Evolutionary conservation across 2,888 invertebrate genomes (phyloP), one percentile per base, ranked within the genome.

Genomic region (Stramonita haemastoma): DNA sequence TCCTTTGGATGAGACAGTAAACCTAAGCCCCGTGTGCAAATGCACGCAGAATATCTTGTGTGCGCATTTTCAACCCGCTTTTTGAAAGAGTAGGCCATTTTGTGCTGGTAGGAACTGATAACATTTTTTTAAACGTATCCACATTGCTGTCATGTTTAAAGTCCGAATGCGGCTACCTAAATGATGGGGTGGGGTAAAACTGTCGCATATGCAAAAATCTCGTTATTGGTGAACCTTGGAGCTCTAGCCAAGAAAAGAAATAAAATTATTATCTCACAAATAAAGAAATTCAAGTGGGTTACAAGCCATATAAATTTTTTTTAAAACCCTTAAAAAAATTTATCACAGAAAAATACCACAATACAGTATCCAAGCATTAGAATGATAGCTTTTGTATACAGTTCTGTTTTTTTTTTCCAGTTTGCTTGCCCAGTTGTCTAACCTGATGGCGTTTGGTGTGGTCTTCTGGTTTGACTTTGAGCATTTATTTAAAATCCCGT

Each of bases 401-500:
- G 8, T 79, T 79, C 15, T 79, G 11, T 19, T 83, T 56, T 89
- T 84, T 90, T 83, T 29, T 95, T 95, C 89, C 95, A 96, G 96
- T 92, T 91, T 96, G 86, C 95, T 96, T 92, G 96, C 96, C 56
- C 96, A 96, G 93, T 92, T 95, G 32, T 96, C 96, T n/a, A 96
- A 96, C 90, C 92, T 96, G n/a, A 93, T 96, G 93, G 96, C 96
- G 6, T 96, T 96, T 93, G 95, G 95, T 87, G 96, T 96, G n/a
- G 96, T 96, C 13, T 96, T 96, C 91, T 96, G 96, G 96, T 96
- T 96, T 94, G 96, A 96, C 92, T 96, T 96, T 94, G 95, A 96
- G 87, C 96, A 96, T 92, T 94, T 96, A 77, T 93, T 95, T 90
- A 92, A 93, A 86, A 93, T 95, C 56, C 93, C 93, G 95, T 95